A percentile compares a stretch with the other conserved stretches of the same genome.
These are phyloP conservation scores for Heliothis virescens DNA, from an alignment of 1,140 invertebrate genomes.

Conservation along the genomic window DNA sequence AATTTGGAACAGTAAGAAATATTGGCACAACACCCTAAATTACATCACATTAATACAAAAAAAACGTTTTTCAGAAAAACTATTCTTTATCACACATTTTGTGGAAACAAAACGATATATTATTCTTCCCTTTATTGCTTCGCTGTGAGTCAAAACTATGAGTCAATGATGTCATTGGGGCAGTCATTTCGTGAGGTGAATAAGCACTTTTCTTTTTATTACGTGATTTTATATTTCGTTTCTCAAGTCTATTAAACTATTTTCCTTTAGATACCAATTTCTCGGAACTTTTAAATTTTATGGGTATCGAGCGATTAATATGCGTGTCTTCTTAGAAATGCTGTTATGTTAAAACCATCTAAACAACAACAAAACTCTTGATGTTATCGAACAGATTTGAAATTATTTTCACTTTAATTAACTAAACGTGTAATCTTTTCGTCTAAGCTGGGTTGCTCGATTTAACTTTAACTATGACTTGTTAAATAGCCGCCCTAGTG, in stretches of 20 bases:
- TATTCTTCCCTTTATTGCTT: background rate
- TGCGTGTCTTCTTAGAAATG: background rate
- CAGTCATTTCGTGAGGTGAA: background rate
- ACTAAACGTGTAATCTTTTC: too few relatives aligned
- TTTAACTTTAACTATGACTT: too few relatives aligned
- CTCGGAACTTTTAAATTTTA: constrained; percentile 6
- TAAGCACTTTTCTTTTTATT: background rate
- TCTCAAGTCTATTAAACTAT: background rate
- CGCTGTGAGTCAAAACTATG: constrained; percentile 28
- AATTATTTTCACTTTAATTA: too few relatives aligned
- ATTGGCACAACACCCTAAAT: background rate
- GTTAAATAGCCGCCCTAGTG: too few relatives aligned
- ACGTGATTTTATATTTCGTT: background rate
- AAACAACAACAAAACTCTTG: too few relatives aligned
- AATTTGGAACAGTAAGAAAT: background rate
- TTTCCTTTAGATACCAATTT: background rate
- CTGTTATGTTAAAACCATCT: too few relatives aligned
- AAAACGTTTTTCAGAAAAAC: constrained; percentile 4
- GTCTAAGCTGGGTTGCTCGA: too few relatives aligned
- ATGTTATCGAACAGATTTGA: too few relatives aligned
- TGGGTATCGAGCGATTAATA: background rate
- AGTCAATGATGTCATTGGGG: background rate
- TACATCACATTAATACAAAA: background rate
- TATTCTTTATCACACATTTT: background rate
- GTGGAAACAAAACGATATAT: constrained; percentile 12